Evolutionary conservation across 2,888 invertebrate genomes (phyloP), one percentile per base, ranked within the genome.

Genomic region (Plagodis pulveraria): DNA sequence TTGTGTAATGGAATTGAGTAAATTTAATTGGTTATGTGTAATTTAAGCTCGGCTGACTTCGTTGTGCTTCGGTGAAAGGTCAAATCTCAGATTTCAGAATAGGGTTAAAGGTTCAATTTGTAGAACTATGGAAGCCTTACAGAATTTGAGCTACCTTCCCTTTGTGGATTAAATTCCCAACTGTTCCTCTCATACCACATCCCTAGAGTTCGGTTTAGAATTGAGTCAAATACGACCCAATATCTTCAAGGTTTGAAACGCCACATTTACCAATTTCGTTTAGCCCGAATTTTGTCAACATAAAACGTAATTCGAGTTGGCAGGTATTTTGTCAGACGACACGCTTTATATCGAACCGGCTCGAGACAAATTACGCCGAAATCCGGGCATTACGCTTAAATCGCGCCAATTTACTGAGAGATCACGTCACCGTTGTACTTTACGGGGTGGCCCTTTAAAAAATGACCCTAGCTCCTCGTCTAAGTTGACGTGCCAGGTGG

Each of bases 341-440:
- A 65, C 69, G 69, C 69, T 65, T 71, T 77, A 76, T 76, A 80
- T 74, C 73, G 74, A 73, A 73, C 71, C 71, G 48, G 55, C 65
- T 64, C 62, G 63, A 65, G 71, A 69, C 74, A 69, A 72, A 73
- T 76, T 73, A 74, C 70, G 70, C 63, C 63, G 66, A 69, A 69
- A 71, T 68, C 66, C 70, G 63, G 67, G 66, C 69, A 68, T 69
- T 71, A 64, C 65, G 66, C 63, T 61, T 74, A 80, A 81, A 83
- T 82, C 77, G 79, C 69, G 67, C 76, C 80, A 77, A 82, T 83
- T 83, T 81, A 77, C 70, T 77, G 69, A 69, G 74, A 77, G 76
- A 80, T 79, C 80, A 77, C 79, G 80, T 77, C 73, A 67, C 63
- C 69, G 68, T 70, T 76, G 72, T 75, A 76, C 74, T 75, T 78